Evolutionary conservation across 2,113 vertebrate species (phyloP), one percentile per base, ranked within the genome.

Genomic region (Anas platyrhynchos): DNA sequence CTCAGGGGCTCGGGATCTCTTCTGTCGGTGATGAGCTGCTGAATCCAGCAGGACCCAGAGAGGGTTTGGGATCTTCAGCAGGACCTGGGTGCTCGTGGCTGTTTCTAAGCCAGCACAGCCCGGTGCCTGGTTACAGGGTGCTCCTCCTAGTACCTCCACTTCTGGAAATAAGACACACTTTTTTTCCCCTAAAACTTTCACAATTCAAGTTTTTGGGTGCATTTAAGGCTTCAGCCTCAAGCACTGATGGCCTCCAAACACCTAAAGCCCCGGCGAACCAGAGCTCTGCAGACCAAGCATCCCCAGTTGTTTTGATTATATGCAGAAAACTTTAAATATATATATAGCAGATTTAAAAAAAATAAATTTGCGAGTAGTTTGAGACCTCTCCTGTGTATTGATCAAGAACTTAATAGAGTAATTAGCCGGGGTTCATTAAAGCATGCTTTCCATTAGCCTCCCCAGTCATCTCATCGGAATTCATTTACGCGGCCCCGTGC

Each of bases 391-490:
- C 58, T n/a, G 66, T 21, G 88, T 78, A 96, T 75, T 83, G 92
- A 96, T 95, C 94, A 96, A 86, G 83, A 88, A 95, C 38, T 90
- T 94, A 95, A 94, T 23, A 86, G 34, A 91, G 68, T 92, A 92
- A 97, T 95, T 96, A 96, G 79, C 34, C 48, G 72, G 21, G 34
- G 73, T 91, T 96, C 94, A 95, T 95, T 94, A 97, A 93, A 89
- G 75, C 55, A 94, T 44, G 44, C 58, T 75, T 88, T n/a, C 77
- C 86, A 90, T 93, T 92, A 94, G 50, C 36, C 58, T 92, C 71
- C 72, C 82, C 54, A 80, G 85, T 48, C 81, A 90, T 41, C 56
- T 94, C 46, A 90, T 91, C 68, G 86, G 92, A 95, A 94, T 96
- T 96, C 43, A 90, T 86, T 91, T 63, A 55, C 34, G 23, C 68